phyloP scores from a whole-genome alignment of 2,888 invertebrate species.

The Unio pictorum region DNA sequence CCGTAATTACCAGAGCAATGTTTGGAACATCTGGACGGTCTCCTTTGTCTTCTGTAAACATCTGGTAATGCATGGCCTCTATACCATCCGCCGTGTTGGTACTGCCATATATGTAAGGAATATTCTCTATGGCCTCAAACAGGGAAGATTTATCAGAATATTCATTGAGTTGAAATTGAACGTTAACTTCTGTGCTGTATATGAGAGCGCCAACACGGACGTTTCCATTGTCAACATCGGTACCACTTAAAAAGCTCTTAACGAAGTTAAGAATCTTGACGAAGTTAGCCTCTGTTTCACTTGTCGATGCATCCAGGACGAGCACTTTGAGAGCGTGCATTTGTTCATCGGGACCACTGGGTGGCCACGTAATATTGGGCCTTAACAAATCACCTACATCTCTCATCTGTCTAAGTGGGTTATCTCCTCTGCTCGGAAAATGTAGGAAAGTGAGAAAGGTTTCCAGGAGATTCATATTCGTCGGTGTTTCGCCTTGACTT shows the following conservation, averaged over 20 bases:
- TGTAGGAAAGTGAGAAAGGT: too few relatives aligned
- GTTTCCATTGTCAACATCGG: constrained; percentile 30
- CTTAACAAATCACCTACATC: too few relatives aligned
- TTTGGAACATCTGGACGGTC: constrained; percentile 39
- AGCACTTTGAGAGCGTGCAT: constrained; percentile 19
- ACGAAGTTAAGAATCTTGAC: constrained; percentile 43
- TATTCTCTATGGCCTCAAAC: constrained; percentile 33
- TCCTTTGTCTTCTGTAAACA: constrained; percentile 38
- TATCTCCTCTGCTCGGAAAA: too few relatives aligned
- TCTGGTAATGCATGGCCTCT: constrained; percentile 21
- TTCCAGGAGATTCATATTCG: too few relatives aligned
- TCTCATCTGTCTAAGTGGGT: too few relatives aligned
- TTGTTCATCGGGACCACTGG: too few relatives aligned
- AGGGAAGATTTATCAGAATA: constrained; percentile 31
- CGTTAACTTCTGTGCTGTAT: constrained; percentile 35
- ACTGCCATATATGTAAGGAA: constrained; percentile 30
- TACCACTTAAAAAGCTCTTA: constrained; percentile 34
- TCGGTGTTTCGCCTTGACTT: too few relatives aligned
- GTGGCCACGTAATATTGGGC: too few relatives aligned
- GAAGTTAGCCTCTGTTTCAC: constrained; percentile 55
- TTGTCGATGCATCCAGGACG: constrained; percentile 54
- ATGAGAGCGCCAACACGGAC: constrained; percentile 37
- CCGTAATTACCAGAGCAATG: constrained; percentile 53
- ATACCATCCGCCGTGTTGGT: constrained; percentile 44
- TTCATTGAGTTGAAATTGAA: constrained; percentile 47